Percentiles rank a stretch among this genome's conserved stretches.
phyloP scores from a whole-genome alignment of 2,797 vertebrate species.

The Characodon lateralis region DNA sequence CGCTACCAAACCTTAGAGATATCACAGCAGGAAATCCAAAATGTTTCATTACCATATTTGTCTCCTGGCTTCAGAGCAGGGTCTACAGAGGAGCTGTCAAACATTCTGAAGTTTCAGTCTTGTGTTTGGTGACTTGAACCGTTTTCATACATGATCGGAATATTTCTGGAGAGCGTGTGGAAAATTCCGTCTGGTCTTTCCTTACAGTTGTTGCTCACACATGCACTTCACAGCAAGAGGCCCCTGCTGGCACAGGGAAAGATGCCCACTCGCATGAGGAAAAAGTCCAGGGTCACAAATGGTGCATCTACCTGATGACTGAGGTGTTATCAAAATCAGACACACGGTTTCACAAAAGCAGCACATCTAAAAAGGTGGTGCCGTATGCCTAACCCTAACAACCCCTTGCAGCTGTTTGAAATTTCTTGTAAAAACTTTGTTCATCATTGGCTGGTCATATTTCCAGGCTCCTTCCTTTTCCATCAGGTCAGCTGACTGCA shows the following conservation, averaged over 20 bases:
- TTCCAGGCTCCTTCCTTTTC: neutral
- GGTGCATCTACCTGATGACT: neutral
- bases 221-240: neutral
- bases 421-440: neutral
- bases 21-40: neutral
- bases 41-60: neutral
- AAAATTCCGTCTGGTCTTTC: neutral
- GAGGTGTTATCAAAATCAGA: neutral
- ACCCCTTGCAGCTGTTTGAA: neutral
- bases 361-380: too few species aligned
- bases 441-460: neutral
- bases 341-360: neutral
- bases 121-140: neutral
- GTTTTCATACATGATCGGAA: constrained; percentile 2
- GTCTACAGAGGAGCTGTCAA: neutral
- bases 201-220: neutral
- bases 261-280: neutral
- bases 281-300: neutral
- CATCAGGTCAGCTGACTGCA: neutral
- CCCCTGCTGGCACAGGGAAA: neutral
- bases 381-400: too few species aligned
- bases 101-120: neutral
- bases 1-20: neutral
- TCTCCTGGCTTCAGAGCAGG: neutral
- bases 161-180: constrained; percentile 7